Evolutionary conservation across 2,113 vertebrate species (phyloP).

Genomic region (Mirounga angustirostris): DNA sequence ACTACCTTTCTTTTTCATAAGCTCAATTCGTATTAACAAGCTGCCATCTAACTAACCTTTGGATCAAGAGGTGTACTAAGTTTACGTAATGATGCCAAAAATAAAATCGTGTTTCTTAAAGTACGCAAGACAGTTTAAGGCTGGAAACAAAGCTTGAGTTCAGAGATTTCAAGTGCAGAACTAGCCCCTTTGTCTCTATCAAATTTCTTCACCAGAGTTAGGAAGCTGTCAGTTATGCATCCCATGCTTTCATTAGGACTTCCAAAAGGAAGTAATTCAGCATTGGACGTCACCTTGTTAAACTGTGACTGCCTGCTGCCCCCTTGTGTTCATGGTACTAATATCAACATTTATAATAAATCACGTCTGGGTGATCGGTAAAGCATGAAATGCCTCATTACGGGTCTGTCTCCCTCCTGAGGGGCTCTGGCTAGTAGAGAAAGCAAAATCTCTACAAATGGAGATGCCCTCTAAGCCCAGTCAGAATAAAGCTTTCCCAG

Average conservation of each 20-base stretch:
- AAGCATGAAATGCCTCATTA: not conserved
- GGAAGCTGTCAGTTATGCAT: not conserved
- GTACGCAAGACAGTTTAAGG: not conserved
- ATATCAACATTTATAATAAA: not conserved
- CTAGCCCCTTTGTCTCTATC: not conserved
- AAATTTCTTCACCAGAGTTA: not conserved
- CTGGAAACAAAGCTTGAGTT: not conserved
- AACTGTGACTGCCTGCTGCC: conserved; percentile 63
- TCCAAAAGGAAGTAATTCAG: conserved; percentile 30
- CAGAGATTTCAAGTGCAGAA: not conserved
- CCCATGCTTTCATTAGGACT: not conserved
- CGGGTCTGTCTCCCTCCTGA: not conserved
- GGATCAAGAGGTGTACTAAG: not conserved
- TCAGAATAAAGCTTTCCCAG: not conserved
- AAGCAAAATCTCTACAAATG: not conserved
- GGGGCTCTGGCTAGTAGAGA: not conserved
- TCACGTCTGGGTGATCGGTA: not conserved
- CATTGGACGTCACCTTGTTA: not conserved
- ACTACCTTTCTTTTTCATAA: not conserved
- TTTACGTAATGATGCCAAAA: conserved; percentile 8
- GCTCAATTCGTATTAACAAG: not conserved
- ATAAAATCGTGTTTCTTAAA: not conserved
- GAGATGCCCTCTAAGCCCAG: not conserved
- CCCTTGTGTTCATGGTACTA: conserved; percentile 66
- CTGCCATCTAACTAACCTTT: not conserved